These are phyloP conservation scores for Romanogobio albipinnatus DNA, from an alignment of 2,113 vertebrate species.

Conservation along the genomic window DNA sequence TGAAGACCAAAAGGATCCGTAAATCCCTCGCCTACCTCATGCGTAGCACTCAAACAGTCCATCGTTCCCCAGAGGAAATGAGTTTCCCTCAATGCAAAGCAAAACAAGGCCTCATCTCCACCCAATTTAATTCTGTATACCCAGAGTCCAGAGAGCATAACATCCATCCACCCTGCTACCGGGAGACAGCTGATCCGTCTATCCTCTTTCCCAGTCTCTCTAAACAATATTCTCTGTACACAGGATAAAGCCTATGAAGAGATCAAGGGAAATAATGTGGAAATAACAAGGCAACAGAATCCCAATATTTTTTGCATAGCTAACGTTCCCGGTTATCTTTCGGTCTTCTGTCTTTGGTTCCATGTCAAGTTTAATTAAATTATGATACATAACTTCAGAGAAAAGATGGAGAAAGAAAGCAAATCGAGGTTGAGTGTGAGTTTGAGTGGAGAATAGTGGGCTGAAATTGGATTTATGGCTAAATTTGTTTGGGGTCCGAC, in stretches of 20 bases:
- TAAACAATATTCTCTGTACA: not conserved
- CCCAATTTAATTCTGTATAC: slow-evolving; percentile 40
- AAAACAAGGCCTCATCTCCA: slow-evolving; percentile 19
- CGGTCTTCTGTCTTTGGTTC: not conserved
- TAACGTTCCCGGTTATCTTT: not conserved
- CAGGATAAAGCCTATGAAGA: slow-evolving; percentile 3
- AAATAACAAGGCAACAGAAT: not conserved
- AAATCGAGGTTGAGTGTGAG: not conserved
- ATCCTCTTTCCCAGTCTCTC: slow-evolving; percentile 12
- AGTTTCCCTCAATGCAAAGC: slow-evolving; percentile 19
- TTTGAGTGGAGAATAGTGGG: slow-evolving; percentile 30
- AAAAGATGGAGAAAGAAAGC: slow-evolving; percentile 54
- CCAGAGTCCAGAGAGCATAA: slow-evolving; percentile 8
- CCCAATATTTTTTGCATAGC: slow-evolving; percentile 8
- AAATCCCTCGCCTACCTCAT: slow-evolving; percentile 9
- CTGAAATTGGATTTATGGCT: slow-evolving; percentile 67
- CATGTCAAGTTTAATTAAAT: not conserved
- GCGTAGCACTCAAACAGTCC: slow-evolving; percentile 20
- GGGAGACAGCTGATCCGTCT: slow-evolving; percentile 13
- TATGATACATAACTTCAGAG: slow-evolving; percentile 37
- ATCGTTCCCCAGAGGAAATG: slow-evolving; percentile 24
- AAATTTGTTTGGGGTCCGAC: slow-evolving; percentile 71
- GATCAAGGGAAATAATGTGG: slow-evolving; percentile 27
- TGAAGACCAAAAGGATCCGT: slow-evolving; percentile 1
- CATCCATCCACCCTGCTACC: not conserved